A percentile compares a stretch with the other conserved stretches of the same genome.
These are phyloP conservation scores for Oryctes rhinoceros DNA, from an alignment of 1,140 invertebrate genomes.

Conservation along the genomic window DNA sequence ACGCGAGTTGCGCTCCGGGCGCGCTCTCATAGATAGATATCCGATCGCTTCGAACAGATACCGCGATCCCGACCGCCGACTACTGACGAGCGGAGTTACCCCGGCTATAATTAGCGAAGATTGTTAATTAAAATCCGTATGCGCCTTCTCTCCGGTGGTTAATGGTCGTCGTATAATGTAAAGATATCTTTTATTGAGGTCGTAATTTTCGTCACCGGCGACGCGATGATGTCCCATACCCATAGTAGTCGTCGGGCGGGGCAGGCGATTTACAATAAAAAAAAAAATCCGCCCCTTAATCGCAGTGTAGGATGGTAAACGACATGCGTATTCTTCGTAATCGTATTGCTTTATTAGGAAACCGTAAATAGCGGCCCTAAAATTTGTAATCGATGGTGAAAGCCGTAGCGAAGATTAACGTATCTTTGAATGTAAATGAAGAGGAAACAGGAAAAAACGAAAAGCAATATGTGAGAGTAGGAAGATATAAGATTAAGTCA, in stretches of 20 bases:
- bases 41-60: constrained; percentile 21
- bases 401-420: too few relatives aligned
- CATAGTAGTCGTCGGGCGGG: not conserved
- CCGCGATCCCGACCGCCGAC: not conserved
- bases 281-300: not conserved
- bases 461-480: too few relatives aligned
- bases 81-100: not conserved
- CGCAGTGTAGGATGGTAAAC: not conserved
- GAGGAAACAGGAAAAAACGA: too few relatives aligned
- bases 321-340: not conserved
- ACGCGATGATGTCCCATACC: not conserved
- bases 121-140: constrained; percentile 37
- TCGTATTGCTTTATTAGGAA: not conserved
- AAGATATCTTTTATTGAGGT: constrained; percentile 36
- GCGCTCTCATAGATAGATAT: constrained; percentile 15
- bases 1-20: not conserved
- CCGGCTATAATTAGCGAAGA: constrained; percentile 24
- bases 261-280: too few relatives aligned
- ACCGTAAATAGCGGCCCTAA: too few relatives aligned
- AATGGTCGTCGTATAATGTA: constrained; percentile 30
- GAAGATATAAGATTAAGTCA: too few relatives aligned
- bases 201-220: constrained; percentile 29
- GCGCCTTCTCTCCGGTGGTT: constrained; percentile 12
- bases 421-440: too few relatives aligned
- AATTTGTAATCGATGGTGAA: too few relatives aligned